Evolutionary conservation across 2,113 vertebrate genomes (phyloP).

Genomic region (Ctenodactylus gundi): DNA sequence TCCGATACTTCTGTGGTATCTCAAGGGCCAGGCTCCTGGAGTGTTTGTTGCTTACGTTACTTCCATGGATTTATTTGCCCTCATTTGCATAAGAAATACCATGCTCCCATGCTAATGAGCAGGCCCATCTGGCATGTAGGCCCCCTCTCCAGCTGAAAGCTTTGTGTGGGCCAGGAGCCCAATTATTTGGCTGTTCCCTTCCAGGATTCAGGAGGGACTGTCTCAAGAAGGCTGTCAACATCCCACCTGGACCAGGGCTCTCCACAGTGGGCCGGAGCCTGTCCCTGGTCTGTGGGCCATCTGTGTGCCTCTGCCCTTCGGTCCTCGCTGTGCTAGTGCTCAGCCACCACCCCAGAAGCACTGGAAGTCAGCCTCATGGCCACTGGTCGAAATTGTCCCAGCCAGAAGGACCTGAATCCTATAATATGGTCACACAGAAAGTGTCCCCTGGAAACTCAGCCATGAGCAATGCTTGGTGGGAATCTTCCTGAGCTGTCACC

Average conservation of each 20-base stretch:
- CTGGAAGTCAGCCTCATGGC: not conserved
- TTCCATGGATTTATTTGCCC: conserved; percentile 46
- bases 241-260: not conserved
- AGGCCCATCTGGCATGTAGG: conserved; percentile 26
- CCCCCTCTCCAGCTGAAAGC: conserved; percentile 58
- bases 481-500: not conserved
- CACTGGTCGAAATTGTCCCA: not conserved
- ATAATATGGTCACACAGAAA: not conserved
- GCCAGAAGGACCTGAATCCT: not conserved
- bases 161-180: conserved; percentile 54
- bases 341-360: not conserved
- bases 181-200: conserved; percentile 74
- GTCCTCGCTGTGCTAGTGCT: not conserved
- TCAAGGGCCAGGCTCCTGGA: not conserved
- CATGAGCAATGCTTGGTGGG: not conserved
- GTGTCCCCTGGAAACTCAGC: not conserved
- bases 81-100: conserved; percentile 71
- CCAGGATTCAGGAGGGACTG: conserved; percentile 47
- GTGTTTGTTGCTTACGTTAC: conserved; percentile 53
- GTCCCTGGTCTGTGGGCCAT: not conserved
- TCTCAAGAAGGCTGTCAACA: conserved; percentile 29
- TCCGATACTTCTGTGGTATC: too few relatives aligned
- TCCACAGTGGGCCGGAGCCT: not conserved
- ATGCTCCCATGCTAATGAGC: conserved; percentile 28
- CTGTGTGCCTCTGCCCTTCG: not conserved